phyloP scores from a whole-genome alignment of 2,888 invertebrate species.

The Lamproptera curius region DNA sequence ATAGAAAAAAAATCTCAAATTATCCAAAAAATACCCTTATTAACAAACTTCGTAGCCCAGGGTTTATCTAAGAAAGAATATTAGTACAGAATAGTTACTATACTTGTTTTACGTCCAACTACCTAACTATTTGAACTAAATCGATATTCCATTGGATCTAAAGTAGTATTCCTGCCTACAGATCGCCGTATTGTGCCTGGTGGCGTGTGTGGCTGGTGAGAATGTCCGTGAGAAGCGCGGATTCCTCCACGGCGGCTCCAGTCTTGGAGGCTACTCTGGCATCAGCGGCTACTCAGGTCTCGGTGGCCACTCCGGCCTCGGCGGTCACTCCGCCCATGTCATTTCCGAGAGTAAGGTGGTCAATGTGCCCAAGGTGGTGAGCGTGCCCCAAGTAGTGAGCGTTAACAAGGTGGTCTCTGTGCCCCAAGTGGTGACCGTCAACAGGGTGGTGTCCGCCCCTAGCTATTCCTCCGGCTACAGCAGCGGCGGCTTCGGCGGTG shows the following conservation, averaged over 20 bases:
- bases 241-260: slow-evolving; percentile 9
- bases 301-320: slow-evolving; percentile 5
- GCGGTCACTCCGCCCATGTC: slow-evolving; percentile 30
- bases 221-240: slow-evolving; percentile 22
- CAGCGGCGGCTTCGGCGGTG: slow-evolving; percentile 11
- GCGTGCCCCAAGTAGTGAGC: slow-evolving; percentile 39
- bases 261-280: slow-evolving; percentile 23
- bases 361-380: slow-evolving; percentile 41
- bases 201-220: slow-evolving; percentile 11
- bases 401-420: slow-evolving; percentile 47
- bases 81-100: too few species aligned
- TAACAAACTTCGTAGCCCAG: too few species aligned
- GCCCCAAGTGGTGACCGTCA: slow-evolving; percentile 31
- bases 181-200: slow-evolving; percentile 17
- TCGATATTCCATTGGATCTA: too few species aligned
- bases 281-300: slow-evolving; percentile 23
- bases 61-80: too few species aligned
- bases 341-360: slow-evolving; percentile 40
- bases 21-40: too few species aligned
- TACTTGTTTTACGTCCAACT: too few species aligned
- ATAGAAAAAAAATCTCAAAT: too few species aligned
- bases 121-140: too few species aligned
- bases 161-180: too few species aligned
- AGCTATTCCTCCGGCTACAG: slow-evolving; percentile 3
- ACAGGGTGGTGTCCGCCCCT: slow-evolving; percentile 15